Evolutionary conservation across 2,888 invertebrate species (phyloP).

Genomic region (Trissolcus japonicus): DNA sequence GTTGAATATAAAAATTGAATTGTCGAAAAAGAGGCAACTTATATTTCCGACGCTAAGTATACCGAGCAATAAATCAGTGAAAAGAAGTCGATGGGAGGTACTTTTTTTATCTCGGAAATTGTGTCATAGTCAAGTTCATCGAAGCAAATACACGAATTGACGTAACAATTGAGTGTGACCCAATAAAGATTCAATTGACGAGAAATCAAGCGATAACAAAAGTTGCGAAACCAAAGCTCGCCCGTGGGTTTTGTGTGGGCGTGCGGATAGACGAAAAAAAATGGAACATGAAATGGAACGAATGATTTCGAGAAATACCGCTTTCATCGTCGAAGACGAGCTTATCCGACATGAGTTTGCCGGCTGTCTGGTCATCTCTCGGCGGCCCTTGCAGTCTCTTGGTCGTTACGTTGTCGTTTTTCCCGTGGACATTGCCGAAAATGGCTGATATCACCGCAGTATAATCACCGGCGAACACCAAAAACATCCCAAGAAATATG

Average conservation of each 20-base stretch:
- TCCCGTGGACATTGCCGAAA: constrained; percentile 75
- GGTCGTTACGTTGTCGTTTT: constrained; percentile 61
- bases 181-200: constrained; percentile 40
- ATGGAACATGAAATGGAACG: constrained; percentile 38
- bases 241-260: background rate
- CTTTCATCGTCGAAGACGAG: constrained; percentile 76
- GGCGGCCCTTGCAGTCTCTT: constrained; percentile 60
- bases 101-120: background rate
- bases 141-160: constrained; percentile 6
- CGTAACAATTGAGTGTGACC: constrained; percentile 6
- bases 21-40: too few relatives aligned
- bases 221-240: constrained; percentile 21
- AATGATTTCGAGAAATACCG: constrained; percentile 73
- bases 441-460: constrained; percentile 77
- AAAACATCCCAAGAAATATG: constrained; percentile 78
- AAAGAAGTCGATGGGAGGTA: too few relatives aligned
- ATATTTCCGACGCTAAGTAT: background rate
- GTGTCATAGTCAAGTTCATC: constrained; percentile 6
- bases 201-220: constrained; percentile 43
- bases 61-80: background rate
- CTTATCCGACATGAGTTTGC: constrained; percentile 53
- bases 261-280: constrained; percentile 13
- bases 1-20: too few relatives aligned
- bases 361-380: constrained; percentile 58
- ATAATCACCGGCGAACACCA: constrained; percentile 79